Evolutionary conservation across 2,888 invertebrate species (phyloP), one percentile per base, ranked within the genome.

Genomic region (Morinoia aosen): DNA sequence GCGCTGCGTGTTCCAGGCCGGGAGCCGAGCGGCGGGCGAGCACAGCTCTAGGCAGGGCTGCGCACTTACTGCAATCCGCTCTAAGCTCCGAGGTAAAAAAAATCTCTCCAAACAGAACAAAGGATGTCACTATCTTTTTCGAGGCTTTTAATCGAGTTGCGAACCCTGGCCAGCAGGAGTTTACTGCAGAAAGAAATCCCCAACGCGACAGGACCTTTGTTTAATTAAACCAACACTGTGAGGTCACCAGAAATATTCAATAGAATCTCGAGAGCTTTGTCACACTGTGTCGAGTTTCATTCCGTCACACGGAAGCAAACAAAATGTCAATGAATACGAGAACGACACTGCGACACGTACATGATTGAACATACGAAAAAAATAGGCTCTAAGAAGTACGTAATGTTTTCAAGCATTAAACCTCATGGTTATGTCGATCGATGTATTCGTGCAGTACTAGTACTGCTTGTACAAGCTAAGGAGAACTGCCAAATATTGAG

Each of bases 81-180:
- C 93, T 93, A 57, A 93, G 93, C 93, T 93, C 48, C 8, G 10
- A 93, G 93, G 16, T 57, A 93, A 93, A 57, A 93, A 93, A 93
- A 57, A 33, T 33, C n/a, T 33, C 93, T 56, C 25, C 90, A 57
- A 93, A 57, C n/a, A 56, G 57, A 93, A 93, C 93, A 56, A 93
- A 93, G 93, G 48, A 93, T 48, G 93, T 57, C 93, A 33, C 93
- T n/a, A 90, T n/a, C 93, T 93, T 57, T 93, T 93, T 93, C 58
- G 2, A 57, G 93, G 57, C 58, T 8, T 93, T 93, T 57, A 93
- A 93, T 93, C 57, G 57, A 93, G 93, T 57, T 33, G 16, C 39
- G 25, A 57, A 57, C 12, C 93, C 93, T 0, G 56, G 93, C 40
- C 12, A 90, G 14, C 90, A 90, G 40, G 90, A 39, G 90, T 90